Evolutionary conservation across 2,797 vertebrate species (phyloP).

Genomic region (Crocidura indochinensis): DNA sequence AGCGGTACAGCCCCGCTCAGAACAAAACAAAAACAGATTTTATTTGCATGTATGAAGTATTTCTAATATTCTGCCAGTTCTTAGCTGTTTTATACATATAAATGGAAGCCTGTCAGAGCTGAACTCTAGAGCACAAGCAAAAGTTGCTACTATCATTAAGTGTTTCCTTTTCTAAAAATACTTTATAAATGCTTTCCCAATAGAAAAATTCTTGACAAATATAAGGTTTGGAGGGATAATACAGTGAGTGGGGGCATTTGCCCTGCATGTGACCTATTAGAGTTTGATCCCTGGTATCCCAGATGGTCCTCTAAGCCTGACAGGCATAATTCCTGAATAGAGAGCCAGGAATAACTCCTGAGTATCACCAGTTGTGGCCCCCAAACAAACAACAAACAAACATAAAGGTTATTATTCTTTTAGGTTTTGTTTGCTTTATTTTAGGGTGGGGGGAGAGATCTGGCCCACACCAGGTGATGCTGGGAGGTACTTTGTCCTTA

Average conservation of each 20-base stretch:
- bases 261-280: no score
- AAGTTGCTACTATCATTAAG: constrained; percentile 42
- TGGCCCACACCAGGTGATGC: no score
- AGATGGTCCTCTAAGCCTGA: no score
- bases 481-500: no score
- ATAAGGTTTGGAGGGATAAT: no score
- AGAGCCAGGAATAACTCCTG: no score
- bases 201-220: background rate
- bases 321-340: no score
- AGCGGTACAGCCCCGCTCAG: constrained; percentile 97
- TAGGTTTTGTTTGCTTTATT: background rate
- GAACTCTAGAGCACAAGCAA: constrained; percentile 50
- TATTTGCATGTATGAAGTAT: constrained; percentile 81
- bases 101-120: constrained; percentile 45
- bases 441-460: no score
- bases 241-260: no score
- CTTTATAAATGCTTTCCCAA: no score
- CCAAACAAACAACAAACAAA: background rate
- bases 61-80: constrained; percentile 60
- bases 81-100: background rate
- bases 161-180: constrained; percentile 46
- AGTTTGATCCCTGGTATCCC: no score
- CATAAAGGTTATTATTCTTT: constrained; percentile 20
- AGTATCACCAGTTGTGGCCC: no score
- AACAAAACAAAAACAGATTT: constrained; percentile 83